Evolutionary conservation across 2,797 vertebrate genomes (phyloP), one percentile per base, ranked within the genome.

Genomic region (Arnoldichthys spilopterus): DNA sequence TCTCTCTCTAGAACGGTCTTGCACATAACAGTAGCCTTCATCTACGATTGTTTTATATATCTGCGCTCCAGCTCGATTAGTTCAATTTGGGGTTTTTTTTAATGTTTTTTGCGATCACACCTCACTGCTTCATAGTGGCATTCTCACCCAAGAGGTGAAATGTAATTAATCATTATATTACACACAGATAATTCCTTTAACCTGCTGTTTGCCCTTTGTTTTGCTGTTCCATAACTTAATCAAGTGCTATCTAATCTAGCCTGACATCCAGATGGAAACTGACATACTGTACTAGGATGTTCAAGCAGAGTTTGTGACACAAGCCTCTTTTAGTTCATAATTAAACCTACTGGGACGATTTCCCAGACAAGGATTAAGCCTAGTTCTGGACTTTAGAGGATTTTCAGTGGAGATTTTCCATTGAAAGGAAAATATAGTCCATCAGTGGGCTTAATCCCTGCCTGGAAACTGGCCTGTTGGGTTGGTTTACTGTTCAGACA

Each of bases 11-110:
- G 32, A 79, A 28, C 70, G 59, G 56, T 78, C 75, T 78, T 76
- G 72, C 72, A 85, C 81, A 79, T 59, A 70, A 16, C 20, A 72
- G 54, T 76, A 79, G 72, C 62, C 18, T 81, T 73, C 49, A 72
- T 75, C 34, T 76, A 74, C 45, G 67, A 73, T 85, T 79, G 69
- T 78, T 78, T 66, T 73, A 70, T 79, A 75, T 77, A 77, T 78
- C 20, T 47, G 49, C 72, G 67, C 72, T 71, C 53, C 66, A 37
- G 79, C 73, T 78, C 51, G 47, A 45, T 78, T 45, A 18, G 54
- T 70, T 40, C 11, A 18, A 58, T 75, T 79, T 56, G 70, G 71
- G n/a, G 6, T 71, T 62, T 45, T 81, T 74, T 77, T 54, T 24
- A 56, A 72, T 68, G 47, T 22, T 59, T 43, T 64, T 66, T 53